Base-by-base conservation (phyloP, 2,888 invertebrate species). In the Trachelus troglodyta region DNA sequence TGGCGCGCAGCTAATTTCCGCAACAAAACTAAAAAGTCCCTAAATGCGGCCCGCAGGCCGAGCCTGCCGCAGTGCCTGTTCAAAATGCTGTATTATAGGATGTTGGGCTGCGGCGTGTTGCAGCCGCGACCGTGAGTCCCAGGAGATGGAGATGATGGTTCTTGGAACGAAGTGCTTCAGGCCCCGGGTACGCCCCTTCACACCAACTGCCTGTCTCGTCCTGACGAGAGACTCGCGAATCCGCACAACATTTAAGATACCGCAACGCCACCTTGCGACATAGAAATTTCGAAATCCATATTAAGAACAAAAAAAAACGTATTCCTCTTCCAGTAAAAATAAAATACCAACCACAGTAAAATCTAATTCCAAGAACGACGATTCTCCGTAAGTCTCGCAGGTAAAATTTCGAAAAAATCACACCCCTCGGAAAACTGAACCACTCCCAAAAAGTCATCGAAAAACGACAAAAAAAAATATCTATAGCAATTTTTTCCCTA, bases 1-100 rank as follows among this genome's bases (percentile, higher is more conserved):
- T 23, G 56, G 56, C 33, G 12, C 56, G 68, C 12, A 75, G 75
- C 75, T 75, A 75, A 75, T 75, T 75, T 75, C 33, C 31, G 56
- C 56, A 75, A 75, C 31, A 40, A 75, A 56, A 34, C 33, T 15
- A 56, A 56, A 30, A 56, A 75, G 15, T 40, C 23, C 11, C 34
- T 56, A 56, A 75, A 75, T 40, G 75, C 34, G 3, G 68, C 12
- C 34, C n/a, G 34, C 69, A 12, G 35, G 68, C 23, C n/a, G 33
- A 75, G 68, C n/a, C 34, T 34, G 69, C 33, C 68, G 33, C 34
- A 23, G 23, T 56, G 56, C 23, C 56, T 23, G 56, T 56, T 56
- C 9, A 56, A 56, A 56, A 56, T 56, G 56, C 56, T 56, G 23
- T 56, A 23, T 56, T 56, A 56, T 56, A 56, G 56, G 15, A 56